A percentile compares a stretch with the other conserved stretches of the same genome.
phyloP scores from a whole-genome alignment of 1,140 invertebrate genomes.

The Drosophila sechellia region DNA sequence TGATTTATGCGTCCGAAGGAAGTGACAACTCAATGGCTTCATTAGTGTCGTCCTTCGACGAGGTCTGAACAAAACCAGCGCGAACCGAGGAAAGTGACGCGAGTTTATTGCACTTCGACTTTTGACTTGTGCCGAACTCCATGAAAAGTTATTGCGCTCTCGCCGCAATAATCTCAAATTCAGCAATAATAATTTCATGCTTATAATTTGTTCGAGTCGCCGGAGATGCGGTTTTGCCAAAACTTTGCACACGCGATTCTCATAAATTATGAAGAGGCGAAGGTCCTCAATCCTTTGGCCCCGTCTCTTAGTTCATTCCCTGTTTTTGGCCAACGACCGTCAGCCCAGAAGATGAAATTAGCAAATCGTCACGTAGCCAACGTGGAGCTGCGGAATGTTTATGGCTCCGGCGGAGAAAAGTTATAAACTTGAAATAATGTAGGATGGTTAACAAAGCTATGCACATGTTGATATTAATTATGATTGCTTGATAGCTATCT shows the following conservation, averaged over 20 bases:
- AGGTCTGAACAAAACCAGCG: conserved; percentile 1
- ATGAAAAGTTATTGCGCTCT: conserved; percentile 51
- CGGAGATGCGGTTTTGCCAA: conserved; percentile 29
- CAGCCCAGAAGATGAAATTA: conserved; percentile 58
- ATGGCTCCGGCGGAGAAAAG: conserved; percentile 20
- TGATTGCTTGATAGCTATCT: too few species aligned
- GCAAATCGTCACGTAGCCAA: conserved; percentile 74
- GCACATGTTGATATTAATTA: too few species aligned
- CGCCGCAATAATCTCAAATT: conserved; percentile 50
- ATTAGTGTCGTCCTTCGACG: conserved; percentile 55
- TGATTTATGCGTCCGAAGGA: conserved; percentile 71
- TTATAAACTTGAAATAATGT: too few species aligned
- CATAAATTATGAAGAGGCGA: conserved; percentile 59
- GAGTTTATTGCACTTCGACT: conserved; percentile 81
- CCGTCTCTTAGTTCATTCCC: conserved; percentile 26
- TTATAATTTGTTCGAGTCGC: conserved; percentile 31
- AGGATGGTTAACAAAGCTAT: neutral
- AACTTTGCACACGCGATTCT: conserved; percentile 57
- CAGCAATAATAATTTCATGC: conserved; percentile 49
- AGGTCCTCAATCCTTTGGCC: conserved; percentile 33
- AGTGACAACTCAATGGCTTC: conserved; percentile 81
- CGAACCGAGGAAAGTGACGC: neutral
- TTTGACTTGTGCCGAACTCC: conserved; percentile 61
- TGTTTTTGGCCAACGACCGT: conserved; percentile 42
- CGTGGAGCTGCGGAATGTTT: conserved; percentile 34